Percentiles rank a stretch among this genome's conserved stretches.
Evolutionary conservation across 2,113 vertebrate species (phyloP).

Genomic region (Ginglymostoma cirratum): DNA sequence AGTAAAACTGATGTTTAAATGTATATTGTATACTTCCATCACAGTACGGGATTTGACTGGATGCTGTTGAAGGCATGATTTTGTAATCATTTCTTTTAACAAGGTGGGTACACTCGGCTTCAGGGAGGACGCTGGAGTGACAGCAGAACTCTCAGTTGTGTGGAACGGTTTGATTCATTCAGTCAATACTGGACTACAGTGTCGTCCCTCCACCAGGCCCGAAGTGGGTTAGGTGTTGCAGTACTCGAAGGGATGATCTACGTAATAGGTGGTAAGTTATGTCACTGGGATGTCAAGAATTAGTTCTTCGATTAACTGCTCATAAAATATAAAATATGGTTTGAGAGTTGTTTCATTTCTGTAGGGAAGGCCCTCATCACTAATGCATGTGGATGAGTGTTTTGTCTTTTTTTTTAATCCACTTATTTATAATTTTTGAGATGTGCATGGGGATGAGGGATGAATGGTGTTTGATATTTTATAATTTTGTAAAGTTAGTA

Average conservation of each 20-base stretch:
- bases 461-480: neutral
- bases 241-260: constrained; percentile 92
- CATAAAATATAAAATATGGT: neutral
- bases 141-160: constrained; percentile 86
- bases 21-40: neutral
- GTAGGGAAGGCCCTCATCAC: neutral
- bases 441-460: neutral
- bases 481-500: neutral
- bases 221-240: constrained; percentile 82
- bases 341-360: neutral
- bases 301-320: neutral
- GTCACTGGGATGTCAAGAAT: neutral
- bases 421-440: neutral
- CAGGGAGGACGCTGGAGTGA: constrained; percentile 94
- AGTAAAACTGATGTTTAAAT: neutral
- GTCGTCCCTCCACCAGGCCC: constrained; percentile 90
- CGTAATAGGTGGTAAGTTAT: constrained; percentile 82
- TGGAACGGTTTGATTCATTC: constrained; percentile 94
- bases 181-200: constrained; percentile 97
- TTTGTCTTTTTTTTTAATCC: neutral
- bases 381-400: neutral
- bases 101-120: constrained; percentile 90
- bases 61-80: neutral
- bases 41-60: neutral
- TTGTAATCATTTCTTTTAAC: constrained; percentile 38